Percentiles rank a stretch among this genome's conserved stretches.
phyloP scores from a whole-genome alignment of 1,140 invertebrate species.

The Portunus trituberculatus region DNA sequence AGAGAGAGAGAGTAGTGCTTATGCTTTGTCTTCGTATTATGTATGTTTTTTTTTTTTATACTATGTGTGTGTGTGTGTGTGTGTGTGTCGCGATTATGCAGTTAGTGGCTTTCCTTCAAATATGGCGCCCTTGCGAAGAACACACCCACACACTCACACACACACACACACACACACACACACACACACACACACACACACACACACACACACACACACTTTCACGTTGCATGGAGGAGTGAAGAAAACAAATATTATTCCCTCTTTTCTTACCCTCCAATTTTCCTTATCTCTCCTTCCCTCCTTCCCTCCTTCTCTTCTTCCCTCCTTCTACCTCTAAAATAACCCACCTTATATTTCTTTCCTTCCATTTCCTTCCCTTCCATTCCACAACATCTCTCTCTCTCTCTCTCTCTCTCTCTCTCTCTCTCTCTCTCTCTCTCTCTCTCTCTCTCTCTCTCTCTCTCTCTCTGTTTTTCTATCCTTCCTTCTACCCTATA shows the following conservation, averaged over 20 bases:
- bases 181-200: conserved; percentile 20
- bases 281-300: neutral
- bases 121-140: neutral
- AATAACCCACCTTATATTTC: no score
- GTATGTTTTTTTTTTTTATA: neutral
- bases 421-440: no score
- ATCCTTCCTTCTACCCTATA: no score
- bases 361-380: no score
- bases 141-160: neutral
- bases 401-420: no score
- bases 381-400: no score
- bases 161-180: conserved; percentile 20
- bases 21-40: neutral
- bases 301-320: neutral
- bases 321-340: no score
- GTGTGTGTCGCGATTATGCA: neutral
- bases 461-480: no score
- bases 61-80: neutral
- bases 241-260: neutral
- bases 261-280: neutral
- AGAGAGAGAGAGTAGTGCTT: neutral
- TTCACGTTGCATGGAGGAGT: neutral
- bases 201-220: conserved; percentile 1
- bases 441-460: no score
- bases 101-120: neutral